These are phyloP conservation scores for Gymnoscopelus braueri DNA, from an alignment of 2,797 vertebrate genomes.

Conservation along the genomic window DNA sequence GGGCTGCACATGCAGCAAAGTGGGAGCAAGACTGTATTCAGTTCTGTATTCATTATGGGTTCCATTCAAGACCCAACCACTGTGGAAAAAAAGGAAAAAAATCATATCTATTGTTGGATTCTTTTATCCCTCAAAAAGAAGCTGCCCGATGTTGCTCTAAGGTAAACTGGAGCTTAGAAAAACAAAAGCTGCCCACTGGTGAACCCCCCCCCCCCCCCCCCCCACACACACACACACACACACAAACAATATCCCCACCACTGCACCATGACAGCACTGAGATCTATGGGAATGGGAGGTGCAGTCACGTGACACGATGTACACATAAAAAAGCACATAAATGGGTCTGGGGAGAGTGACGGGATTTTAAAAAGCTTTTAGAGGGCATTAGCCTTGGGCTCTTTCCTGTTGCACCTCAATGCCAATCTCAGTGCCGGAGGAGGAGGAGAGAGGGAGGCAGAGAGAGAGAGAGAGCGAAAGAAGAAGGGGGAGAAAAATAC, in stretches of 20 bases:
- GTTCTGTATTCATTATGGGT: constrained; percentile 8
- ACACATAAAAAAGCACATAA: constrained; percentile 75
- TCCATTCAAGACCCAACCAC: constrained; percentile 7
- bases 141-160: constrained; percentile 14
- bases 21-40: constrained; percentile 16
- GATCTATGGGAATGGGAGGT: constrained; percentile 69
- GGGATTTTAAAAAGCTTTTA: constrained; percentile 86
- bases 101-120: background rate
- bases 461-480: constrained; percentile 36
- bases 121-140: constrained; percentile 15
- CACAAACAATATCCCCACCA: constrained; percentile 30
- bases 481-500: constrained; percentile 28
- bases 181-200: constrained; percentile 15
- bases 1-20: constrained; percentile 19
- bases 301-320: constrained; percentile 69
- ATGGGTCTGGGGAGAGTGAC: constrained; percentile 78
- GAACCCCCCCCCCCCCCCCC: constrained; percentile 10
- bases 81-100: background rate
- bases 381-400: constrained; percentile 82
- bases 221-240: no score
- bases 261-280: constrained; percentile 45
- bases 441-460: constrained; percentile 54
- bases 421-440: constrained; percentile 70
- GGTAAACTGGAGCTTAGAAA: constrained; percentile 26
- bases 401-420: constrained; percentile 79